Percentiles rank a stretch among this genome's conserved stretches.
phyloP scores from a whole-genome alignment of 1,140 invertebrate genomes.

The Aphidius gifuensis region DNA sequence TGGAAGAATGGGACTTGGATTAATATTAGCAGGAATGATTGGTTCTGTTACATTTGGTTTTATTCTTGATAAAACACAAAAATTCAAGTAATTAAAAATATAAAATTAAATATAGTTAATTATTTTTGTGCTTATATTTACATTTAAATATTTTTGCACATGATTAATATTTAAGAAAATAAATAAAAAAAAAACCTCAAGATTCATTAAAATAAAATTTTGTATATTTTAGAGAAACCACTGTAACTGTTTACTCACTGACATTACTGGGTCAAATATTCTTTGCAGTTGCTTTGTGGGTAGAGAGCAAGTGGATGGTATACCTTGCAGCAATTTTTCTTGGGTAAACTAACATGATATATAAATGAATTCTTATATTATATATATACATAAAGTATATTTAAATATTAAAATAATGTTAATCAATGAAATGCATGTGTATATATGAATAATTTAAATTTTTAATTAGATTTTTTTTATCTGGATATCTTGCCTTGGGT shows the following conservation, averaged over 20 bases:
- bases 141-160: no score
- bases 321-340: constrained; percentile 61
- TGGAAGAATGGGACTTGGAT: constrained; percentile 67
- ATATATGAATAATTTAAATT: neutral
- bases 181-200: no score
- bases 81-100: constrained; percentile 56
- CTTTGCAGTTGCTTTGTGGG: constrained; percentile 62
- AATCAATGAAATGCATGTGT: no score
- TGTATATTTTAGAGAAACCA: constrained; percentile 57
- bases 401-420: neutral
- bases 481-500: constrained; percentile 69
- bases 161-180: neutral
- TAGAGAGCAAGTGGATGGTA: constrained; percentile 58
- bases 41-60: constrained; percentile 69
- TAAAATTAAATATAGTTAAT: constrained; percentile 4
- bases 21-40: constrained; percentile 67
- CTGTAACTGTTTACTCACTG: constrained; percentile 61
- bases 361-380: neutral
- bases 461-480: constrained; percentile 65
- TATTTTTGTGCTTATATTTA: neutral
- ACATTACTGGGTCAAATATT: constrained; percentile 62
- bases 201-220: neutral
- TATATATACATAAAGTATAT: neutral
- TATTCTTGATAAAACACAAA: constrained; percentile 65
- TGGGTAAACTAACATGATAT: constrained; percentile 46